These are phyloP conservation scores for Barypeithes pellucidus DNA, from an alignment of 2,888 invertebrate species.

Conservation along the genomic window DNA sequence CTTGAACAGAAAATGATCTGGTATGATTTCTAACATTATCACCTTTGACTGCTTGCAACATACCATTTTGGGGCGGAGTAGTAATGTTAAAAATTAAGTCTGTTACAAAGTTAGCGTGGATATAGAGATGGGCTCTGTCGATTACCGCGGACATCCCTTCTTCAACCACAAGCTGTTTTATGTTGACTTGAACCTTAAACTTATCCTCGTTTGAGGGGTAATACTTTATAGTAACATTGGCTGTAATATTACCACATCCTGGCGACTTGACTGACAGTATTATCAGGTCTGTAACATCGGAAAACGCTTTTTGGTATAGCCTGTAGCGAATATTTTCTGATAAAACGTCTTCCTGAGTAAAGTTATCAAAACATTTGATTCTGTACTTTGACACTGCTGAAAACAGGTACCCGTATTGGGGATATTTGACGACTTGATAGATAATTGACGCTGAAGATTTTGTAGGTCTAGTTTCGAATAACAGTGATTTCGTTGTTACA, in stretches of 20 bases:
- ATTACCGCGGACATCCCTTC: slow-evolving; percentile 87
- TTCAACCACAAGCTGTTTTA: slow-evolving; percentile 83
- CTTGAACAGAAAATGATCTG: slow-evolving; percentile 81
- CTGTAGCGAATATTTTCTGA: slow-evolving; percentile 81
- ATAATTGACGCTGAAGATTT: slow-evolving; percentile 80
- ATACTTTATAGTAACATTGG: slow-evolving; percentile 77
- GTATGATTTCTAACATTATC: slow-evolving; percentile 73
- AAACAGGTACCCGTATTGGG: slow-evolving; percentile 85
- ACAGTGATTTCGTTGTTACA: slow-evolving; percentile 79
- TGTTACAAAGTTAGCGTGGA: slow-evolving; percentile 79
- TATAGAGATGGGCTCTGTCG: slow-evolving; percentile 79
- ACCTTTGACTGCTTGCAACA: slow-evolving; percentile 76
- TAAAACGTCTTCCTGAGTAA: slow-evolving; percentile 86
- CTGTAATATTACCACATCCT: slow-evolving; percentile 83
- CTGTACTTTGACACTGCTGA: slow-evolving; percentile 78
- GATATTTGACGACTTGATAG: slow-evolving; percentile 79
- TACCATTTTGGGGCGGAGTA: slow-evolving; percentile 83
- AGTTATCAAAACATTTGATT: slow-evolving; percentile 77
- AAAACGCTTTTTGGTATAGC: slow-evolving; percentile 84
- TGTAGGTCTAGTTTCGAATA: slow-evolving; percentile 86
- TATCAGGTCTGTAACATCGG: slow-evolving; percentile 84
- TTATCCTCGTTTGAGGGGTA: slow-evolving; percentile 73
- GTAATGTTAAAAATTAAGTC: slow-evolving; percentile 86
- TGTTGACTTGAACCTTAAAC: slow-evolving; percentile 74
- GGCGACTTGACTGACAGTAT: slow-evolving; percentile 85